A percentile compares a stretch with the other conserved stretches of the same genome.
These are phyloP conservation scores for Cyprinodon diabolis DNA, from an alignment of 2,797 vertebrate species.

Conservation along the genomic window DNA sequence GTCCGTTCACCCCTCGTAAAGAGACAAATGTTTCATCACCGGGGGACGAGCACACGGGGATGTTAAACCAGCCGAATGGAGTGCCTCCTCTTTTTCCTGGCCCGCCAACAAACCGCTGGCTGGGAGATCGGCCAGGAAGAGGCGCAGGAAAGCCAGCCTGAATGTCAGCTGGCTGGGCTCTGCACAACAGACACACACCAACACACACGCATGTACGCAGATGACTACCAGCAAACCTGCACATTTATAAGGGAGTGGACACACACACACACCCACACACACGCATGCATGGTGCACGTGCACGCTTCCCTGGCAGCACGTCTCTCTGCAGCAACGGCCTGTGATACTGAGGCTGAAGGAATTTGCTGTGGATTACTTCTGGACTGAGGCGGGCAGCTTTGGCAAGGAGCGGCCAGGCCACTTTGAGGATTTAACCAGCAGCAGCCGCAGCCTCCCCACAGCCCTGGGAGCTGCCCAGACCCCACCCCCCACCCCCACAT, in stretches of 20 bases:
- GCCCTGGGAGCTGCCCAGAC: slow-evolving; percentile 64
- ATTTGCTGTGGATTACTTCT: slow-evolving; percentile 85
- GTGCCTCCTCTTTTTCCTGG: slow-evolving; percentile 65
- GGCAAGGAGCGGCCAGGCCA: slow-evolving; percentile 70
- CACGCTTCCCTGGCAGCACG: slow-evolving; percentile 59
- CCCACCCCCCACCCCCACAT: slow-evolving; percentile 33
- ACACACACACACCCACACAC: slow-evolving; percentile 20
- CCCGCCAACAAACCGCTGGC: slow-evolving; percentile 68
- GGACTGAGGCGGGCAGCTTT: slow-evolving; percentile 80
- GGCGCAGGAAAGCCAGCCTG: slow-evolving; percentile 71
- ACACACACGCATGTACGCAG: slow-evolving; percentile 32
- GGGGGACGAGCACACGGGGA: slow-evolving; percentile 64
- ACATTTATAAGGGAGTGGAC: slow-evolving; percentile 34
- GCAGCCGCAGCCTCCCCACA: slow-evolving; percentile 53
- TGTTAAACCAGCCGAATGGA: slow-evolving; percentile 74
- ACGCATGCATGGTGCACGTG: slow-evolving; percentile 18
- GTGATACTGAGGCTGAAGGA: slow-evolving; percentile 83
- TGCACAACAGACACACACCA: slow-evolving; percentile 28
- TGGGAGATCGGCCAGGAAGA: slow-evolving; percentile 70
- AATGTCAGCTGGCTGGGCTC: slow-evolving; percentile 76
- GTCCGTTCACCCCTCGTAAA: slow-evolving; percentile 54
- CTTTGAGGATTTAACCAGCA: slow-evolving; percentile 79
- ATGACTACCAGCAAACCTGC: slow-evolving; percentile 59
- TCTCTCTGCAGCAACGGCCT: slow-evolving; percentile 60
- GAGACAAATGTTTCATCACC: slow-evolving; percentile 69